Conservation (phyloP, 1,140 invertebrate genomes). For the Hormaphis cornu region DNA sequence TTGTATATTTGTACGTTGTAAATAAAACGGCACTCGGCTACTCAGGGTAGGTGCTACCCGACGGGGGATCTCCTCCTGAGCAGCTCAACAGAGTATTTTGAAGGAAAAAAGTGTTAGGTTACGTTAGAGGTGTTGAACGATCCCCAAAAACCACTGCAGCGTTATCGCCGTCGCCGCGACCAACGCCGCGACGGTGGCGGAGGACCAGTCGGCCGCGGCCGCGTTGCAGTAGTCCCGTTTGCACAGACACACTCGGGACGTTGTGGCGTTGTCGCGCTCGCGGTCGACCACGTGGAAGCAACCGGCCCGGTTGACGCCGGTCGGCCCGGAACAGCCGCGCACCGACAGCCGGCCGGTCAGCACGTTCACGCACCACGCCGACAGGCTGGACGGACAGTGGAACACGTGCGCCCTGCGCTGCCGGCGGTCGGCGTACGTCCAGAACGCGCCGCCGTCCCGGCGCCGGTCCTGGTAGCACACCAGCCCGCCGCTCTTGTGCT, state of each 20-base stretch:
- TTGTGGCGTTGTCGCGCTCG: not conserved
- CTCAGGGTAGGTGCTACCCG: no score
- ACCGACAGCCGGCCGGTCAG: not conserved
- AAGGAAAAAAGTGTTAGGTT: no score
- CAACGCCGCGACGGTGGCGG: no score
- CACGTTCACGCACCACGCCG: constrained; percentile 19
- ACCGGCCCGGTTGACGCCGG: constrained; percentile 7
- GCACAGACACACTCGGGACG: constrained; percentile 15
- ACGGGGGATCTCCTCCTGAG: no score
- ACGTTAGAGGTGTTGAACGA: no score
- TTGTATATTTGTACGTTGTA: no score
- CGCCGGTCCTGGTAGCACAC: constrained; percentile 7
- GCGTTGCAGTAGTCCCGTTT: not conserved
- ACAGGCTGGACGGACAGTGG: constrained; percentile 29
- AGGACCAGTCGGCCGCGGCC: not conserved
- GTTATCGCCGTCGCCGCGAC: not conserved
- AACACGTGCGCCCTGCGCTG: not conserved
- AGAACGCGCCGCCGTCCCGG: constrained; percentile 11
- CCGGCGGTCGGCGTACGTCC: constrained; percentile 1
- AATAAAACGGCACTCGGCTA: no score
- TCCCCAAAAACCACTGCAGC: not conserved
- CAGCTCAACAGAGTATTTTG: no score
- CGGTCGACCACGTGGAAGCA: not conserved
- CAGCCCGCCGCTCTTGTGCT: not conserved
- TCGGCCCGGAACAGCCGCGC: constrained; percentile 14